Percentiles rank a stretch among this genome's conserved stretches.
phyloP scores from a whole-genome alignment of 2,888 invertebrate species.

The Lacanobia oleracea region DNA sequence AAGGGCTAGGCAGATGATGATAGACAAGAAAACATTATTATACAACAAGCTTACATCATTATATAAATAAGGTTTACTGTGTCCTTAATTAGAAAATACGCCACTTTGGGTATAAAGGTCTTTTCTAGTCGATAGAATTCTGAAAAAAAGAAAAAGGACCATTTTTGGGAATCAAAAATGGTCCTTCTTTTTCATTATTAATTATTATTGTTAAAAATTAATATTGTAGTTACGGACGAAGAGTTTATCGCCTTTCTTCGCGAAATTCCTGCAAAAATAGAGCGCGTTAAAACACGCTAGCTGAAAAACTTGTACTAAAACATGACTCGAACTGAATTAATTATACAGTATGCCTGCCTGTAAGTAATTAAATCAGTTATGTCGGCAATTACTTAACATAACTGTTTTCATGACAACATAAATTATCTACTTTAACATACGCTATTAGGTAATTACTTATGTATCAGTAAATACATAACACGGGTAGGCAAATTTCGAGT shows the following conservation, averaged over 20 bases:
- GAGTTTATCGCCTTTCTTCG: not conserved
- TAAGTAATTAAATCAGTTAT: constrained; percentile 36
- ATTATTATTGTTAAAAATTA: not conserved
- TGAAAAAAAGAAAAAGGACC: no score
- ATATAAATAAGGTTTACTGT: no score
- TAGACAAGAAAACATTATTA: no score
- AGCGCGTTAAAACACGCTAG: constrained; percentile 1
- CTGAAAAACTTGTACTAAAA: constrained; percentile 27
- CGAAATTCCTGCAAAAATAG: constrained; percentile 17
- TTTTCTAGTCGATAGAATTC: no score
- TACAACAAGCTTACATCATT: no score
- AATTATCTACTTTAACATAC: constrained; percentile 1
- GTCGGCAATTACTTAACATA: constrained; percentile 32
- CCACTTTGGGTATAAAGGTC: no score
- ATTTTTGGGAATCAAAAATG: not conserved
- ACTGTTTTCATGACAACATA: constrained; percentile 28
- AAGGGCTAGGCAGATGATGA: no score
- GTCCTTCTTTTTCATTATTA: not conserved
- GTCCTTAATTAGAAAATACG: no score
- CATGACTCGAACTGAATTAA: constrained; percentile 25
- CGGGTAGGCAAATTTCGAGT: constrained; percentile 59
- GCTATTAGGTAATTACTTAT: constrained; percentile 24
- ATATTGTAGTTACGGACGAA: not conserved
- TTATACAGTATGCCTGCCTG: constrained; percentile 5
- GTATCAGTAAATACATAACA: constrained; percentile 31